Base-by-base conservation (phyloP, 2,797 vertebrate species). In the Champsocephalus esox region DNA sequence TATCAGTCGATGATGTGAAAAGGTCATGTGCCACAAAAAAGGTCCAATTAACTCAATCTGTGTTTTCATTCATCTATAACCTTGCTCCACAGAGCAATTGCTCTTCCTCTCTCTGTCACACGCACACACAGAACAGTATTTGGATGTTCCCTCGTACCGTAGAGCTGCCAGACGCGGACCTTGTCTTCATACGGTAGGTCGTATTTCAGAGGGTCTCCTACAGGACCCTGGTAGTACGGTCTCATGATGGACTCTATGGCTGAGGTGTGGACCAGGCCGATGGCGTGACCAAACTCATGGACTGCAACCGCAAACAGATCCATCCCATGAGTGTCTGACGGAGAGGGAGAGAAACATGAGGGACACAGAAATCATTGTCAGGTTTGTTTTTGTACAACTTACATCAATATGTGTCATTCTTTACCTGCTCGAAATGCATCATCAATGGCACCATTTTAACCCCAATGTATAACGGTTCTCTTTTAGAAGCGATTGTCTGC, bases 211-310 rank as follows among this genome's bases (percentile, higher is more conserved):
- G 98, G 98, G 86, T 99, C 98, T 0, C 98, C 98, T 13, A 99
- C 98, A 0, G 98, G 98, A 9, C 98, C 98, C 88, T 97, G 97
- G 93, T 99, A 99, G 87, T 99, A 99, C 0, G 98, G 98, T 46
- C 96, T 95, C 98, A 99, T 99, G 92, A 99, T 98, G 79, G 98
- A 99, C 81, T 96, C 95, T 0, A 95, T 90, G 70, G 97, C 95
- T 0, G 97, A 97, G 51, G 97, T 96, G 72, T 99, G 98, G 38
- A 96, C 96, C 85, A 99, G 92, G 17, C 98, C 98, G 1, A 99
- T 97, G 81, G 98, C 97, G 0, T 99, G 98, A 66, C 98, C 98
- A 1, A 99, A 99, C 86, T 98, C 98, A 0, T 99, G 98, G 43
- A 99, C 97, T 0, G 98, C 98, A 16, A 99, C 98, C 0, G 98